Conservation (phyloP, 2,797 vertebrate genomes). For the Onychomys torridus region DNA sequence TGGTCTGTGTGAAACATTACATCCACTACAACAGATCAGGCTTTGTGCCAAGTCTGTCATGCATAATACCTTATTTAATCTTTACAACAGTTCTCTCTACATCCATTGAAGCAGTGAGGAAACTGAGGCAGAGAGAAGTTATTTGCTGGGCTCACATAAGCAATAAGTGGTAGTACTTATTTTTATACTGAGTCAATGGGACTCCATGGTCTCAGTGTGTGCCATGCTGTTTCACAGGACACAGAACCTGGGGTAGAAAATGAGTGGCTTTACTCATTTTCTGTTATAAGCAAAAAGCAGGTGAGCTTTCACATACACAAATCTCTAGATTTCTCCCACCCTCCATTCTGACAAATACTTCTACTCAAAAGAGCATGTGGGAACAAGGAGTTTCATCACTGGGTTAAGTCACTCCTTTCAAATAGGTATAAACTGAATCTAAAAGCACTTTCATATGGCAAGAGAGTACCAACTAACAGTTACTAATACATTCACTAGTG, state of each 20-base stretch:
- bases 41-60: background rate
- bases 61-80: background rate
- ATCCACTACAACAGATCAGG: background rate
- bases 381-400: background rate
- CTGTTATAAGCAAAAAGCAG: background rate
- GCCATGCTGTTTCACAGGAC: background rate
- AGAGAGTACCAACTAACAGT: conserved; percentile 14
- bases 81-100: background rate
- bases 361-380: background rate
- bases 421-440: background rate
- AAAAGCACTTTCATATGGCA: conserved; percentile 18
- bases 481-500: background rate
- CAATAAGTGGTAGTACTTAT: background rate
- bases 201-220: background rate
- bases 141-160: background rate
- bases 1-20: background rate
- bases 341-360: background rate
- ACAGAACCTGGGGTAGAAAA: background rate
- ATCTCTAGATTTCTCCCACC: background rate
- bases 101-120: background rate
- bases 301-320: background rate
- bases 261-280: background rate
- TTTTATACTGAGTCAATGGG: background rate
- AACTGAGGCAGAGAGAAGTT: background rate
- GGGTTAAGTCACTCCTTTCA: background rate